Evolutionary conservation across 1,140 invertebrate genomes (phyloP).

Genomic region (Lepidostoma basale): DNA sequence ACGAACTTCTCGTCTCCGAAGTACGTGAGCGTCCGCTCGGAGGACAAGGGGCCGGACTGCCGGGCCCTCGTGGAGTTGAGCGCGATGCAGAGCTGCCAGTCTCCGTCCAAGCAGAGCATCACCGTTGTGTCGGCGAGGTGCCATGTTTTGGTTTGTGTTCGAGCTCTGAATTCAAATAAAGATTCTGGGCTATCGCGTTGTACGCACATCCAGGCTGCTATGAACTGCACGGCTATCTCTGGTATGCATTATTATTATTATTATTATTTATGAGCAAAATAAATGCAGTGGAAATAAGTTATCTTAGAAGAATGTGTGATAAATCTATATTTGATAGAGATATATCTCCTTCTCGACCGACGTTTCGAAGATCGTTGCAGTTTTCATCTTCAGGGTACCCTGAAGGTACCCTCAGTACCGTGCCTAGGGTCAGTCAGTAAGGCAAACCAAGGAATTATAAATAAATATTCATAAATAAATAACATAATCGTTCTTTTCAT

Average conservation of each 20-base stretch:
- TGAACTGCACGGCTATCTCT: slow-evolving; percentile 58
- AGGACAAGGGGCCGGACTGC: slow-evolving; percentile 73
- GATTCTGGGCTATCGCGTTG: slow-evolving; percentile 52
- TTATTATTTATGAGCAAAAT: neutral
- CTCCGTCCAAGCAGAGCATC: neutral
- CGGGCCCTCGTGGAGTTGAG: slow-evolving; percentile 75
- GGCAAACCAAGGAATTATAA: too few relatives aligned
- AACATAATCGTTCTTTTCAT: too few relatives aligned
- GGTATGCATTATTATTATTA: slow-evolving; percentile 2
- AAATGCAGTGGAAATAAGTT: neutral
- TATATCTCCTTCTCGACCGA: neutral
- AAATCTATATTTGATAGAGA: neutral
- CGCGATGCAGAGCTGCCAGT: neutral
- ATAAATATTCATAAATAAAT: too few relatives aligned
- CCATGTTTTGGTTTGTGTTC: neutral
- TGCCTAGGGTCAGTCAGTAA: too few relatives aligned
- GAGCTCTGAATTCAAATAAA: slow-evolving; percentile 38
- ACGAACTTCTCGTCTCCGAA: slow-evolving; percentile 68
- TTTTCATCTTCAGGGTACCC: too few relatives aligned
- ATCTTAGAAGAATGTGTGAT: neutral
- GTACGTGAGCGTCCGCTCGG: slow-evolving; percentile 70
- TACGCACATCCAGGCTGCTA: slow-evolving; percentile 72
- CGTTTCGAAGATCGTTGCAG: too few relatives aligned
- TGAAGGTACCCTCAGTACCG: too few relatives aligned
- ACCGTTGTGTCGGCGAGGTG: neutral